Evolutionary conservation across 1,140 invertebrate species (phyloP).

Genomic region (Paramacrobiotus metropolitanus): DNA sequence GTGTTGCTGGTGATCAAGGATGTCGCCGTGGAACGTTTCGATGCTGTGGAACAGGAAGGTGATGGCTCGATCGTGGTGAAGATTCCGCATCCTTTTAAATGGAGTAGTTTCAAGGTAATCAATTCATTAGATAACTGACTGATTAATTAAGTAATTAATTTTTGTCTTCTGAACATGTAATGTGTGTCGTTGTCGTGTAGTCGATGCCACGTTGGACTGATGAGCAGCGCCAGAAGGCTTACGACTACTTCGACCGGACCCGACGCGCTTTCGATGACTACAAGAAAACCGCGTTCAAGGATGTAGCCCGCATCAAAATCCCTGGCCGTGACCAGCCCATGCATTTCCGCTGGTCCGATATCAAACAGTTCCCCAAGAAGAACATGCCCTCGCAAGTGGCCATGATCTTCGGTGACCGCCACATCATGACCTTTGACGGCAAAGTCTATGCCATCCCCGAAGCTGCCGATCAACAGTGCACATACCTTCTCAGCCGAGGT

Average conservation of each 20-base stretch:
- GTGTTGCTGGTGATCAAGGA: not conserved
- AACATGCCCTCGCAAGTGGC: not conserved
- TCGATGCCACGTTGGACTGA: not conserved
- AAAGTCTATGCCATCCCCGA: not conserved
- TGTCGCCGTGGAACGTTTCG: too few relatives aligned
- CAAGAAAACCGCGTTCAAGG: too few relatives aligned
- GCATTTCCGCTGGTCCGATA: not conserved
- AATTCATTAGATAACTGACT: too few relatives aligned
- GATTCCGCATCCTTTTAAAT: not conserved
- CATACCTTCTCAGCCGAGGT: not conserved
- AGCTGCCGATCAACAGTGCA: not conserved
- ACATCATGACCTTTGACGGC: conserved; percentile 2
- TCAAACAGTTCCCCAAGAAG: not conserved
- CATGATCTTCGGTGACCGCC: conserved; percentile 4
- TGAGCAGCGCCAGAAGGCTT: not conserved
- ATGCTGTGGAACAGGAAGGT: too few relatives aligned
- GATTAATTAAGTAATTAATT: too few relatives aligned
- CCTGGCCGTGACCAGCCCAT: not conserved
- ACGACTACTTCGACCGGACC: not conserved
- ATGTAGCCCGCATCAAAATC: not conserved
- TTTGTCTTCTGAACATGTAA: too few relatives aligned
- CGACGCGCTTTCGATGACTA: not conserved
- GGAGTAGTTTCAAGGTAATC: not conserved
- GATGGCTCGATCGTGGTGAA: not conserved
- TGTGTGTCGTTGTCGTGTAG: not conserved